Conservation (phyloP, 2,888 invertebrate species). For the Eumacrocentrus americanus region DNA sequence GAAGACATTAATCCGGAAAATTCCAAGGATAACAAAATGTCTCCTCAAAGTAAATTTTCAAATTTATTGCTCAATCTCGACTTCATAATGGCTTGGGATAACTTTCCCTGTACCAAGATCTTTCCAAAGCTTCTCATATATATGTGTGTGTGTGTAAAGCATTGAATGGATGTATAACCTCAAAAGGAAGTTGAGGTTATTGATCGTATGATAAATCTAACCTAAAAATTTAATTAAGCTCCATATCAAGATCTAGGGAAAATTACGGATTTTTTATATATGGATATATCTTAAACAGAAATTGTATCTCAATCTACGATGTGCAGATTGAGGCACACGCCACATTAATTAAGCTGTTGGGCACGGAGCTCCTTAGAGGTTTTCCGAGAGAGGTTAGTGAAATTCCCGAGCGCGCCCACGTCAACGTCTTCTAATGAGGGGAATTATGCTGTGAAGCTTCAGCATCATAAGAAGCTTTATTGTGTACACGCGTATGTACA, state of each 20-base stretch:
- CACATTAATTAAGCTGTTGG: constrained; percentile 48
- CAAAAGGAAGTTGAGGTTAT: not conserved
- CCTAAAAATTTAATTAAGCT: not conserved
- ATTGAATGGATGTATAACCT: constrained; percentile 12
- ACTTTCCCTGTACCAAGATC: not conserved
- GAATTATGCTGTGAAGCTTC: constrained; percentile 45
- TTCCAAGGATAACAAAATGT: constrained; percentile 11
- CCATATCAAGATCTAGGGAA: not conserved
- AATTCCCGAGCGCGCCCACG: constrained; percentile 50
- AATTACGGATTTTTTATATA: too few species aligned
- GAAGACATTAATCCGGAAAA: not conserved
- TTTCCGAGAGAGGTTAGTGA: constrained; percentile 43
- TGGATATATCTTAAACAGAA: too few species aligned
- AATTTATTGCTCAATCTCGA: constrained; percentile 54
- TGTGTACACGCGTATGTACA: not conserved
- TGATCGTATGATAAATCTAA: not conserved
- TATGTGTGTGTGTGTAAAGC: constrained; percentile 2
- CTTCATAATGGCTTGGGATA: constrained; percentile 38
- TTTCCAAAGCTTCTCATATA: not conserved
- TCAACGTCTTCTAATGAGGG: constrained; percentile 51
- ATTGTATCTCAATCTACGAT: too few species aligned
- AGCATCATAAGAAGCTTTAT: constrained; percentile 39
- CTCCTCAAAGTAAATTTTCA: constrained; percentile 47
- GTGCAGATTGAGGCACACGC: constrained; percentile 9
- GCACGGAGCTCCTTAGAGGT: constrained; percentile 50